Base-by-base conservation (phyloP, 2,888 invertebrate genomes). In the Diarsia mendica region DNA sequence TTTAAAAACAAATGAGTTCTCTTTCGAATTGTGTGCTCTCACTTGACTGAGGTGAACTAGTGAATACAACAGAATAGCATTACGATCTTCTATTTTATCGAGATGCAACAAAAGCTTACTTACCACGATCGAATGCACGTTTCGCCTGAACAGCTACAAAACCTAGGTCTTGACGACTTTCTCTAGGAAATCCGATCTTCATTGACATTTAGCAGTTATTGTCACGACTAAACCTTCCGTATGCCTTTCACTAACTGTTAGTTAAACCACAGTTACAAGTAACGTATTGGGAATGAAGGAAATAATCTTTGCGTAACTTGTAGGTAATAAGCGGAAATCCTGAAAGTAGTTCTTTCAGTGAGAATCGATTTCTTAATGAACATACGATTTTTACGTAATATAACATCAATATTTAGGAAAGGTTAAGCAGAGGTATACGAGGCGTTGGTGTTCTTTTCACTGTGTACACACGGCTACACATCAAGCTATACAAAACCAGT, bases 171-270 rank as follows among this genome's bases (percentile, higher is more conserved):
- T 55, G 9, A n/a, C 11, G 0, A 66, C 85, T 83, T 83, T 85
- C 83, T 33, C 65, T 18, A 75, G 83, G 83, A 83, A 83, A 77
- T 67, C 46, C 46, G 64, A 85, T 83, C 72, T 82, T 82, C 72
- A 61, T 44, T 75, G 75, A 67, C 81, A 70, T 83, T 83, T 83
- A 77, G 67, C 66, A 18, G 49, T 61, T 33, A 81, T 81, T 84
- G 85, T 83, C 69, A 69, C 74, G 68, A 72, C 49, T n/a, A 0
- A 23, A 46, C 18, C 60, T 80, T 82, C 84, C 82, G 76, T 58
- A 13, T 72, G 55, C 75, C 84, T 80, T 84, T 82, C 82, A 82
- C 81, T 58, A 65, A 55, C 48, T 20, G n/a, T 9, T 68, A 18
- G 46, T 28, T 82, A 46, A 72, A 72, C 81, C 83, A 60, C 79